Evolutionary conservation across 2,113 vertebrate genomes (phyloP).

Genomic region (Sinocyclocheilus grahami): DNA sequence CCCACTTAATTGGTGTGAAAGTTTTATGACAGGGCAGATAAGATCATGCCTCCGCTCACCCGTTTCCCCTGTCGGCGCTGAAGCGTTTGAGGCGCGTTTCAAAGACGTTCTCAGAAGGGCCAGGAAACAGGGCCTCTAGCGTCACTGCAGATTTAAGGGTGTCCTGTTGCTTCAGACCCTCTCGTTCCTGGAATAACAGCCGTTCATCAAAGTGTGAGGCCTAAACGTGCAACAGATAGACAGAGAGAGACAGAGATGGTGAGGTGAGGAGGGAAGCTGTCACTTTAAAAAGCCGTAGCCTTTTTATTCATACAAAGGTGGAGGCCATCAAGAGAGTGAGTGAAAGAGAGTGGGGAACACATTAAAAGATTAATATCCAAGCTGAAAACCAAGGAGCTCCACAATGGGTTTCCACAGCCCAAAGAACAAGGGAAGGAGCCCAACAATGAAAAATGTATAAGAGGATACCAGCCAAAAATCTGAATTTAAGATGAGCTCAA

Average conservation of each 20-base stretch:
- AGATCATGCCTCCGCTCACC: slow-evolving; percentile 59
- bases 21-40: slow-evolving; percentile 55
- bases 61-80: slow-evolving; percentile 55
- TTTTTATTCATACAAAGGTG: not conserved
- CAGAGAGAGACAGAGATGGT: not conserved
- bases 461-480: slow-evolving; percentile 12
- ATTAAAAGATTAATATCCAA: slow-evolving; percentile 36
- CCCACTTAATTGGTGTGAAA: slow-evolving; percentile 46
- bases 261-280: not conserved
- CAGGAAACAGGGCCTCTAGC: slow-evolving; percentile 53
- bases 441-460: slow-evolving; percentile 37
- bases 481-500: slow-evolving; percentile 23
- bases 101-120: slow-evolving; percentile 64
- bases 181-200: slow-evolving; percentile 72
- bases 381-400: slow-evolving; percentile 22
- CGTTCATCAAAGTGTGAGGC: slow-evolving; percentile 72
- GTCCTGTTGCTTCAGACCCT: slow-evolving; percentile 63
- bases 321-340: slow-evolving; percentile 18
- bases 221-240: slow-evolving; percentile 25
- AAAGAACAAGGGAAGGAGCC: slow-evolving; percentile 24
- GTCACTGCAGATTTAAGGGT: slow-evolving; percentile 69
- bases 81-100: slow-evolving; percentile 64
- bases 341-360: slow-evolving; percentile 20
- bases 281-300: not conserved
- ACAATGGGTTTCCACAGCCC: slow-evolving; percentile 15